Evolutionary conservation across 1,140 invertebrate genomes (phyloP), one percentile per base, ranked within the genome.

Genomic region (Liolophura sinensis): DNA sequence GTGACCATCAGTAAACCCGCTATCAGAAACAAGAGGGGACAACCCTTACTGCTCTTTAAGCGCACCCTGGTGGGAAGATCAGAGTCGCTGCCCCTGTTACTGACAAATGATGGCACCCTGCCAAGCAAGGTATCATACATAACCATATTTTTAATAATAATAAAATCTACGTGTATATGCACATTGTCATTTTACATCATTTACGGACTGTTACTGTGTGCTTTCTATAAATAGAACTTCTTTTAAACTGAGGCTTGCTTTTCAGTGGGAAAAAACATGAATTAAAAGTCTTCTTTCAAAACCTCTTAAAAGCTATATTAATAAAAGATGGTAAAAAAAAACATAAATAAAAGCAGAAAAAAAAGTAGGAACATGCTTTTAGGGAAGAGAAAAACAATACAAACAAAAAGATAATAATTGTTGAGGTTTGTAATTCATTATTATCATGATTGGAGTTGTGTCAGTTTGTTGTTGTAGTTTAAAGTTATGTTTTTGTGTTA

Each of bases 91-190:
- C 81, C 80, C 50, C 62, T 85, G 47, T 72, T 79, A 16, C 64
- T 85, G 31, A 25, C 73, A 1, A 85, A 85, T 76, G 83, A 85
- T 66, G 81, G 82, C 9, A 80, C 78, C 61, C 75, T 85, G 57
- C 78, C 83, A 11, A 79, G 83, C 74, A 84, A 84, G 73, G 82
- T 85, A 60, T 27, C 9, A 11, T 20, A 0, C 6, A 40, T 20
- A 47, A 61, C 11, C 16, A 18, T 27, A 20, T 5, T 24, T 20
- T n/a, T 20, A 54, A 54, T 24, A 54, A 3, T 54, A 54, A 54
- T 20, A 54, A 54, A 4, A 5, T 7, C 51, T 54, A 20, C 3
- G 24, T 54, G 24, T n/a, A 54, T 12, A 54, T 54, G 3, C n/a
- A 54, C 31, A 40, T 9, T 40, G 31, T 40, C 31, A 40, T 40